These are phyloP conservation scores for Apogon talboti DNA, from an alignment of 2,797 vertebrate genomes.

Conservation along the genomic window DNA sequence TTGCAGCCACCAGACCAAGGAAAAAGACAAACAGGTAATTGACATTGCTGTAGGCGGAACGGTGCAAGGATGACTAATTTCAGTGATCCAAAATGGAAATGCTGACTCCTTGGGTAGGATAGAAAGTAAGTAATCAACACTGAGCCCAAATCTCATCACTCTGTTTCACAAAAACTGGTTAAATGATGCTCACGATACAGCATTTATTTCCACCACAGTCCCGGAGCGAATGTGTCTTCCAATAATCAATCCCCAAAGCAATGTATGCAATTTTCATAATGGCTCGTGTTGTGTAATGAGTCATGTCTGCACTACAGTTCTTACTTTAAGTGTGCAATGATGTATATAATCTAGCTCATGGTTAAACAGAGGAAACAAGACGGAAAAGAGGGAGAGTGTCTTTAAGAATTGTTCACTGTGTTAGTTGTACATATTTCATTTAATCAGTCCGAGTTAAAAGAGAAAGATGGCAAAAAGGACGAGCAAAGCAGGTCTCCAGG, in stretches of 20 bases:
- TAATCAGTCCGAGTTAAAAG: no score
- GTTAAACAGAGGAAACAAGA: neutral
- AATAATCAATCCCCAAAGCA: constrained; percentile 22
- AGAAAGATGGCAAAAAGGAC: no score
- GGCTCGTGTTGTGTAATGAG: constrained; percentile 33
- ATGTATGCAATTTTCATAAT: constrained; percentile 21
- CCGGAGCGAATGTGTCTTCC: constrained; percentile 6
- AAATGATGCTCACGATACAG: constrained; percentile 5
- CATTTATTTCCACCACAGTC: neutral
- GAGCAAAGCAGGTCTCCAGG: no score
- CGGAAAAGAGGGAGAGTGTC: neutral
- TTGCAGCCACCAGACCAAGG: neutral
- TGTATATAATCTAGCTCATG: constrained; percentile 1
- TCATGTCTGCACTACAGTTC: constrained; percentile 8
- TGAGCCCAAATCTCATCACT: no score
- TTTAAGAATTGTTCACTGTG: neutral
- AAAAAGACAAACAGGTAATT: neutral
- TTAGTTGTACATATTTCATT: neutral
- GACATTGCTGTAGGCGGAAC: neutral
- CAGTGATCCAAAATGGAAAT: no score
- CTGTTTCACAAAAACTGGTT: constrained; percentile 8
- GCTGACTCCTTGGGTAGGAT: no score
- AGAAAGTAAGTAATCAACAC: no score
- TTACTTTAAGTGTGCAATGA: constrained; percentile 1
- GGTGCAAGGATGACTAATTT: neutral